phyloP scores from a whole-genome alignment of 2,113 vertebrate species.

The Caranx ignobilis region DNA sequence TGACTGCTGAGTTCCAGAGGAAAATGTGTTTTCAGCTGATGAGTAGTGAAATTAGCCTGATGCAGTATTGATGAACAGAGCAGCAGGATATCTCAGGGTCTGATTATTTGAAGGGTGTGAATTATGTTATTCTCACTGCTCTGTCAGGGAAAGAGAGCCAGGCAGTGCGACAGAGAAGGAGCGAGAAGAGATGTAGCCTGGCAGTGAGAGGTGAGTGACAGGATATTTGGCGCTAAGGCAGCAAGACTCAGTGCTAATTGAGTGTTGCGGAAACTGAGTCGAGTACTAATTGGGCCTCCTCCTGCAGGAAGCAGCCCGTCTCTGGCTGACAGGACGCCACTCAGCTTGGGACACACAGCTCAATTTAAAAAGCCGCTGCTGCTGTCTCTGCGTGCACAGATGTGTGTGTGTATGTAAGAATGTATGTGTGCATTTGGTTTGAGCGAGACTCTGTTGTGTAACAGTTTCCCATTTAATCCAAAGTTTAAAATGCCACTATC shows the following conservation, averaged over 20 bases:
- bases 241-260: constrained; percentile 71
- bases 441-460: not conserved
- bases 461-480: constrained; percentile 42
- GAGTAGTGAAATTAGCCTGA: constrained; percentile 69
- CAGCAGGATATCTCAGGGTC: constrained; percentile 64
- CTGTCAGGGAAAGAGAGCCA: constrained; percentile 41
- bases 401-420: not conserved
- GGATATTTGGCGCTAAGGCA: constrained; percentile 75
- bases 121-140: constrained; percentile 59
- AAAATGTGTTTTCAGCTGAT: constrained; percentile 65
- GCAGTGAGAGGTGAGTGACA: constrained; percentile 85
- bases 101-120: constrained; percentile 71
- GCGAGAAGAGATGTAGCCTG: constrained; percentile 57
- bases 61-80: constrained; percentile 71
- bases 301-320: constrained; percentile 62
- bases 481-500: constrained; percentile 28
- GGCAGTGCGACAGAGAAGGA: constrained; percentile 27
- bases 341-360: constrained; percentile 60
- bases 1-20: constrained; percentile 63
- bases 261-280: constrained; percentile 66
- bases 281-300: constrained; percentile 72
- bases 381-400: not conserved
- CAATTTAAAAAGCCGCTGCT: constrained; percentile 63
- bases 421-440: not conserved
- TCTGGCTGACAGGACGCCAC: constrained; percentile 67